These are phyloP conservation scores for Pomacea maculata DNA, from an alignment of 1,140 invertebrate species.

Conservation along the genomic window DNA sequence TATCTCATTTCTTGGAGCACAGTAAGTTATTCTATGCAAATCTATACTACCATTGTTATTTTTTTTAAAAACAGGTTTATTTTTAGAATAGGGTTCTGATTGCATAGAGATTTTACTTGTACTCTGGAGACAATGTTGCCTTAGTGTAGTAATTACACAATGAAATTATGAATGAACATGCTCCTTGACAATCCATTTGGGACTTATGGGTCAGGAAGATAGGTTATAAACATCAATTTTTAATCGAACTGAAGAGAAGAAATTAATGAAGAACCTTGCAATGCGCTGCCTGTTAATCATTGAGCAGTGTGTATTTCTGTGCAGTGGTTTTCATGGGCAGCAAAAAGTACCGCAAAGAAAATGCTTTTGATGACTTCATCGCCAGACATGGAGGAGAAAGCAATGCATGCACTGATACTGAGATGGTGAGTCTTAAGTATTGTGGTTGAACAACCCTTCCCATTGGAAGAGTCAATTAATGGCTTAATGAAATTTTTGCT, in stretches of 20 bases:
- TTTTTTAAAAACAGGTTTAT: background rate
- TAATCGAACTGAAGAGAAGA: background rate
- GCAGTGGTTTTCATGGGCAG: conserved; percentile 66
- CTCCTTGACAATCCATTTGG: too few species aligned
- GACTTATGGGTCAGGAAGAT: background rate
- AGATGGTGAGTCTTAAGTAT: conserved; percentile 66
- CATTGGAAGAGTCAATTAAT: background rate
- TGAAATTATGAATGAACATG: background rate
- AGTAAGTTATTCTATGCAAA: conserved; percentile 47
- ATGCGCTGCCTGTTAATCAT: too few species aligned
- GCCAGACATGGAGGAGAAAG: conserved; percentile 80
- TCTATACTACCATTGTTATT: background rate
- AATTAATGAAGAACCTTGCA: background rate
- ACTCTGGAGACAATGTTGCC: too few species aligned
- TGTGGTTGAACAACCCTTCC: background rate
- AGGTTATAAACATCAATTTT: background rate
- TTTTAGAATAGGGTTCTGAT: background rate
- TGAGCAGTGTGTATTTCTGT: conserved; percentile 20
- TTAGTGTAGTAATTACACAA: background rate
- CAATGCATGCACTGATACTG: conserved; percentile 86
- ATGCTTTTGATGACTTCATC: conserved; percentile 84
- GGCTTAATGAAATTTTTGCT: background rate
- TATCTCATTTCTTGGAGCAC: conserved; percentile 65
- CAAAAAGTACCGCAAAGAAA: conserved; percentile 83
- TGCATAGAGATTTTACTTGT: background rate